A percentile compares a stretch with the other conserved stretches of the same genome.
Conservation (phyloP, 2,888 invertebrate genomes). For the Melanargia galathea region DNA sequence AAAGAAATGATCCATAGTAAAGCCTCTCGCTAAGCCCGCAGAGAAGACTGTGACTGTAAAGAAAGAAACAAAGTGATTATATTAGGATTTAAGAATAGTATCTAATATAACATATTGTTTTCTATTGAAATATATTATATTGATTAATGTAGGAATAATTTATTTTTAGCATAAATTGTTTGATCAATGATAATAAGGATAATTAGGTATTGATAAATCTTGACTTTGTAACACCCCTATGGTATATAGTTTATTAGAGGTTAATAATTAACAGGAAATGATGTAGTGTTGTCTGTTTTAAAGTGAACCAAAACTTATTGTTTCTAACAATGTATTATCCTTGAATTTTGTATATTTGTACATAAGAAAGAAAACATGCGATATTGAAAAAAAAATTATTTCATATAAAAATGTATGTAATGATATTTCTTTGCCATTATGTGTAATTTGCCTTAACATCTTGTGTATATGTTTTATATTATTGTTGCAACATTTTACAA, state of each 20-base stretch:
- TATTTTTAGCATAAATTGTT: slow-evolving; percentile 40
- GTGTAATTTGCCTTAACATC: not conserved
- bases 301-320: slow-evolving; percentile 1
- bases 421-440: not conserved
- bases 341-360: slow-evolving; percentile 16
- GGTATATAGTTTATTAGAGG: slow-evolving; percentile 12
- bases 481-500: slow-evolving; percentile 1
- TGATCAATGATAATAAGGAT: slow-evolving; percentile 16
- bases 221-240: not conserved
- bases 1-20: slow-evolving; percentile 85
- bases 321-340: not conserved
- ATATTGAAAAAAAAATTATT: not conserved
- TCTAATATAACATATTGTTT: slow-evolving; percentile 41
- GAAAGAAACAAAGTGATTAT: slow-evolving; percentile 64
- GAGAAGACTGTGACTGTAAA: slow-evolving; percentile 71
- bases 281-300: slow-evolving; percentile 5
- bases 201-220: not conserved
- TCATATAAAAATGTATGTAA: not conserved
- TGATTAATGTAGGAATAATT: slow-evolving; percentile 38
- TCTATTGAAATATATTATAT: slow-evolving; percentile 38
- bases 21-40: slow-evolving; percentile 59
- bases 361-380: not conserved
- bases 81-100: slow-evolving; percentile 38
- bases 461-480: slow-evolving; percentile 5
- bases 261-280: not conserved